phyloP scores from a whole-genome alignment of 2,797 vertebrate genomes.

The Lindbergichthys nudifrons region DNA sequence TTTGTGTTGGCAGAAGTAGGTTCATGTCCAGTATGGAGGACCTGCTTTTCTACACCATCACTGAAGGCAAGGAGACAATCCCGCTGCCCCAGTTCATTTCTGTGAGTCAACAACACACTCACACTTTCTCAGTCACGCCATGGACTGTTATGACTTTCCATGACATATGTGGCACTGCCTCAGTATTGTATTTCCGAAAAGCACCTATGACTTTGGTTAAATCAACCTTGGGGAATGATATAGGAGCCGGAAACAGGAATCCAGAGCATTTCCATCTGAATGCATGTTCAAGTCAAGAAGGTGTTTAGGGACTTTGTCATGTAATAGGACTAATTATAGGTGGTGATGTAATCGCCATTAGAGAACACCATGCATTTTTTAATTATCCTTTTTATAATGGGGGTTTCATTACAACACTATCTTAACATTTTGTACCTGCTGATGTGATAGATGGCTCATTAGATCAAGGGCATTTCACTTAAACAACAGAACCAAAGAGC shows the following conservation, averaged over 20 bases:
- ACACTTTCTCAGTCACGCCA: conserved; percentile 5
- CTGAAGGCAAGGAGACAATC: conserved; percentile 89
- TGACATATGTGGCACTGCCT: conserved; percentile 5
- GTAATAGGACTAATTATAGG: conserved; percentile 55
- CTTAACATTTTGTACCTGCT: conserved; percentile 4
- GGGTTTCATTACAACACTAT: conserved; percentile 11
- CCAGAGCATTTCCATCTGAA: conserved; percentile 34
- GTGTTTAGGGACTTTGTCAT: conserved; percentile 44
- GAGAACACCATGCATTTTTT: conserved; percentile 18
- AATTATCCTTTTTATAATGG: background rate
- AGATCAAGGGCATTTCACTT: background rate
- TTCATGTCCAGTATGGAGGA: conserved; percentile 87
- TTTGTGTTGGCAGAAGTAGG: conserved; percentile 65
- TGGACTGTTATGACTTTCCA: conserved; percentile 26
- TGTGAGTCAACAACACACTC: conserved; percentile 79
- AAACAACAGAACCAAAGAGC: background rate
- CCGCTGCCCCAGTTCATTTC: conserved; percentile 88
- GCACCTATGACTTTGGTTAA: conserved; percentile 24
- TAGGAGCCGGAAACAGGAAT: conserved; percentile 33
- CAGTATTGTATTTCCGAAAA: conserved; percentile 25
- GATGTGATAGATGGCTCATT: background rate
- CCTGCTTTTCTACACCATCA: conserved; percentile 92
- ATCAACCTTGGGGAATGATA: conserved; percentile 34
- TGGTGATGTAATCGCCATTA: conserved; percentile 25
- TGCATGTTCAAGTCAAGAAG: conserved; percentile 46